A percentile compares a stretch with the other conserved stretches of the same genome.
Conservation (phyloP, 2,888 invertebrate species). For the Chymomyza procnemis region DNA sequence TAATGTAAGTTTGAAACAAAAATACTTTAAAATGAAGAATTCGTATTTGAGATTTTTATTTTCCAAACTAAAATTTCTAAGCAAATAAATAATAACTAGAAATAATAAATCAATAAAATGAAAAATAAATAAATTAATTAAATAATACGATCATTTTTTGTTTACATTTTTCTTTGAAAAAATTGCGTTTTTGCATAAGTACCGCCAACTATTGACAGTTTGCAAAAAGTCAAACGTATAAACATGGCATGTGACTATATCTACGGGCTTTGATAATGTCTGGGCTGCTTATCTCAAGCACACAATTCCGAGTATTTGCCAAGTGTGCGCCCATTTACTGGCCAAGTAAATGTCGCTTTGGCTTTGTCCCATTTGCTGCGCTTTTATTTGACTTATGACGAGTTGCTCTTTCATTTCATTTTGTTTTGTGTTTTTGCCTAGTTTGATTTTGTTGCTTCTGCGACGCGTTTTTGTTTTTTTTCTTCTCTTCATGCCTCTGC, state of each 20-base stretch:
- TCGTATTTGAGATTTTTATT: no score
- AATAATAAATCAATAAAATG: no score
- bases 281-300: conserved; percentile 15
- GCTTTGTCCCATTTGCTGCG: conserved; percentile 32
- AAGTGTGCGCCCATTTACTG: conserved; percentile 52
- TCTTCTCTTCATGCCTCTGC: conserved; percentile 73
- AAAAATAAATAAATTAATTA: no score
- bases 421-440: conserved; percentile 22
- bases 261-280: conserved; percentile 15
- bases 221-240: neutral
- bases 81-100: no score
- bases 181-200: neutral
- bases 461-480: conserved; percentile 39
- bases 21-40: no score
- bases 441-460: conserved; percentile 16
- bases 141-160: no score
- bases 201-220: neutral
- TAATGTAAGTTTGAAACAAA: no score
- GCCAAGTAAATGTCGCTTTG: neutral
- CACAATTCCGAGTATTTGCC: conserved; percentile 17
- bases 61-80: no score
- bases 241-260: conserved; percentile 3
- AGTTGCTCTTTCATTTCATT: conserved; percentile 44
- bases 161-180: no score
- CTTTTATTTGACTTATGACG: conserved; percentile 73